Percentiles rank a stretch among this genome's conserved stretches.
Conservation (phyloP, 2,888 invertebrate genomes). For the Pollenia amentaria region DNA sequence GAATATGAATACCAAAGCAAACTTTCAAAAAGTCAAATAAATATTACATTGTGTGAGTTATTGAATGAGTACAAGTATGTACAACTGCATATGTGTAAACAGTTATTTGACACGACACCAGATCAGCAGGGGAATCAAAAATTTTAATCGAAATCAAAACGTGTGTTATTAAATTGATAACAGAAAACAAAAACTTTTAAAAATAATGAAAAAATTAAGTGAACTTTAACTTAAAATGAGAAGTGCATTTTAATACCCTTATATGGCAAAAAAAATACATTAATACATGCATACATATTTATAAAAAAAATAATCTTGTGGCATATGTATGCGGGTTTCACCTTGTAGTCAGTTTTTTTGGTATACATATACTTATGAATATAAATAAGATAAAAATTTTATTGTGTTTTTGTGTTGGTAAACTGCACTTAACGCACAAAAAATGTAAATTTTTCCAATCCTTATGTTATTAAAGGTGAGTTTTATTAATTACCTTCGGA, state of each 20-base stretch:
- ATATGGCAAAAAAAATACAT: constrained; percentile 6
- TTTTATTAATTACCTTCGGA: constrained; percentile 42
- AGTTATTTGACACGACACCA: constrained; percentile 73
- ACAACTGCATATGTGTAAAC: constrained; percentile 33
- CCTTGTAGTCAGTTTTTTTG: constrained; percentile 67
- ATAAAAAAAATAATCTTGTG: constrained; percentile 25
- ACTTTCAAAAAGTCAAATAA: constrained; percentile 66
- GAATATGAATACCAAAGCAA: constrained; percentile 66
- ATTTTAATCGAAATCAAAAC: constrained; percentile 42
- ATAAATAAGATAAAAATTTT: constrained; percentile 63
- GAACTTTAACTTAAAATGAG: constrained; percentile 5
- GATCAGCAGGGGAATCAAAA: constrained; percentile 57
- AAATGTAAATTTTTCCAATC: constrained; percentile 34
- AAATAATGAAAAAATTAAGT: constrained; percentile 7
- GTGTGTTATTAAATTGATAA: constrained; percentile 46
- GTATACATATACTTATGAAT: constrained; percentile 39
- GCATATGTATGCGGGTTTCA: constrained; percentile 68
- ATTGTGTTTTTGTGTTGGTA: constrained; percentile 65
- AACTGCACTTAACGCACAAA: constrained; percentile 38
- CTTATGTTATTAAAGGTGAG: constrained; percentile 56
- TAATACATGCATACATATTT: not conserved
- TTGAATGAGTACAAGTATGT: constrained; percentile 54
- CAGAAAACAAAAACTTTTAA: constrained; percentile 17
- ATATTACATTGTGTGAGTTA: constrained; percentile 55
- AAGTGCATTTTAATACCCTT: not conserved